Percentiles rank a stretch among this genome's conserved stretches.
phyloP scores from a whole-genome alignment of 2,888 invertebrate species.

The Sturmia bella region DNA sequence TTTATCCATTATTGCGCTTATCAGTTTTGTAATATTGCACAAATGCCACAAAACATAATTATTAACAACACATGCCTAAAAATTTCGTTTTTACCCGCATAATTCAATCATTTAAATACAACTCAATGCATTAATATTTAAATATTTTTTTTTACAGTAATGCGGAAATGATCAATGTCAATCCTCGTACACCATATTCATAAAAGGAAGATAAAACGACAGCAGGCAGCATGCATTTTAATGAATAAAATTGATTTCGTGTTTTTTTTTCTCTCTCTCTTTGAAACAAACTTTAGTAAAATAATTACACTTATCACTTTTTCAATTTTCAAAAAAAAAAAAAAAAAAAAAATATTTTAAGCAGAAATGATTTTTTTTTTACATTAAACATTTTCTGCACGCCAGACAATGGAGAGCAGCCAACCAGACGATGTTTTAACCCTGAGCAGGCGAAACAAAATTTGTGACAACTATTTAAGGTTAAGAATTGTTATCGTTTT shows the following conservation, averaged over 20 bases:
- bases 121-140: constrained; percentile 45
- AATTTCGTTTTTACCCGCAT: constrained; percentile 22
- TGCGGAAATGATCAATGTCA: constrained; percentile 95
- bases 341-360: too few species aligned
- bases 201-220: constrained; percentile 80
- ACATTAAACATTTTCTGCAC: constrained; percentile 1
- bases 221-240: constrained; percentile 5
- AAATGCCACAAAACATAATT: neutral
- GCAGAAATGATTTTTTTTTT: neutral
- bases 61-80: neutral
- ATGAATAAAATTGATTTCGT: constrained; percentile 22
- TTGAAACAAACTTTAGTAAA: constrained; percentile 17
- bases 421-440: neutral
- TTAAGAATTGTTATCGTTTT: too few species aligned
- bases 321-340: too few species aligned
- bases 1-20: neutral
- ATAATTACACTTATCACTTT: constrained; percentile 6
- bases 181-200: constrained; percentile 92
- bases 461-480: too few species aligned
- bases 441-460: neutral
- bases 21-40: neutral
- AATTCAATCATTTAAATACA: constrained; percentile 70
- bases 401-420: constrained; percentile 1
- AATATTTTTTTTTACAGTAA: constrained; percentile 85
- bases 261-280: neutral